A percentile compares a stretch with the other conserved stretches of the same genome.
phyloP scores from a whole-genome alignment of 2,113 vertebrate genomes.

The Dromas ardeola region DNA sequence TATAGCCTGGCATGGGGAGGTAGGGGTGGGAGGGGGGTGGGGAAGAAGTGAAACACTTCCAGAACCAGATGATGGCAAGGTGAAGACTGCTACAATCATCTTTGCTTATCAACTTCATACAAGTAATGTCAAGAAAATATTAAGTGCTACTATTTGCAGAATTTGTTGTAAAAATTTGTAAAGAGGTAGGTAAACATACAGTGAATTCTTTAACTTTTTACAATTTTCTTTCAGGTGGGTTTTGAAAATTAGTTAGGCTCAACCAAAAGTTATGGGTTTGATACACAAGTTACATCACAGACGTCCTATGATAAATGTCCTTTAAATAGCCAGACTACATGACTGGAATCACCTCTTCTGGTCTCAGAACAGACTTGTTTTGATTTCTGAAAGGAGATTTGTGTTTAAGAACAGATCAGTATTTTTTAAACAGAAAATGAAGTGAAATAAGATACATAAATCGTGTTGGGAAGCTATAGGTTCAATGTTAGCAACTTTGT shows the following conservation, averaged over 20 bases:
- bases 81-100: neutral
- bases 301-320: neutral
- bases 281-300: neutral
- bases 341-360: neutral
- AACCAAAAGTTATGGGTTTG: neutral
- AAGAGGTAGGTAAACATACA: neutral
- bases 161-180: neutral
- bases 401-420: neutral
- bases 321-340: neutral
- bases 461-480: neutral
- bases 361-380: neutral
- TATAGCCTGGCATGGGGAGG: neutral
- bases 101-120: neutral
- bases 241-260: neutral
- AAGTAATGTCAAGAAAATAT: neutral
- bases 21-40: too few species aligned
- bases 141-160: neutral
- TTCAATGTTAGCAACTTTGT: neutral
- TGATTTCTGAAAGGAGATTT: neutral
- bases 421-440: neutral
- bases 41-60: neutral
- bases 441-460: neutral
- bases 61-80: neutral
- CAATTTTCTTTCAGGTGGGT: neutral
- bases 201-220: neutral